Conservation (phyloP, 1,140 invertebrate genomes). For the Drosophila nikananu region DNA sequence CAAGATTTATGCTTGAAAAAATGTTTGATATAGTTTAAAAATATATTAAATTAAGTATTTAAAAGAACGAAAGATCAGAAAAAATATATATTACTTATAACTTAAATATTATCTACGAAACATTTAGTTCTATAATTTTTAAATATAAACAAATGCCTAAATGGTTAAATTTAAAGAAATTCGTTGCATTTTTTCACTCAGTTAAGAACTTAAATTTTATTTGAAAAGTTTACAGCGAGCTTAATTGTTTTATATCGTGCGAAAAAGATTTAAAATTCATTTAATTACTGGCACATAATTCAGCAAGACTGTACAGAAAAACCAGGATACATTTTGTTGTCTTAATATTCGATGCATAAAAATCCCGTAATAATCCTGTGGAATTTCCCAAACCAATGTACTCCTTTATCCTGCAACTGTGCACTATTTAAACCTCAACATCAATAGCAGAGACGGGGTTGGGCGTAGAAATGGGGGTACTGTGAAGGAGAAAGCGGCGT, state of each 20-base stretch:
- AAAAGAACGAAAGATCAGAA: too few species aligned
- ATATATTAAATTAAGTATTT: background rate
- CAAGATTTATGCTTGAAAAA: background rate
- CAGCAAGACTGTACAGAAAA: background rate
- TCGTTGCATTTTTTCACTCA: too few species aligned
- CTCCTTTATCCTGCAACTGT: conserved; percentile 3
- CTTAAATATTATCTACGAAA: too few species aligned
- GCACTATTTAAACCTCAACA: conserved; percentile 43
- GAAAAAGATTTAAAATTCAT: background rate
- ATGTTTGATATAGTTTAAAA: background rate
- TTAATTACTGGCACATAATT: background rate
- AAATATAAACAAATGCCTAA: too few species aligned
- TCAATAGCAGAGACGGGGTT: conserved; percentile 10
- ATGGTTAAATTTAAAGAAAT: too few species aligned
- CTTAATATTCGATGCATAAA: background rate
- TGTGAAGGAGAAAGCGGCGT: conserved; percentile 12
- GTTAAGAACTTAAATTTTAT: background rate
- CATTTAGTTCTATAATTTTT: too few species aligned
- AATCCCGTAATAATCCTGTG: conserved; percentile 1
- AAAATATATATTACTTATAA: too few species aligned
- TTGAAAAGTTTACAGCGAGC: background rate
- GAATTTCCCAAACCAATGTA: background rate
- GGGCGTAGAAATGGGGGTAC: too few species aligned
- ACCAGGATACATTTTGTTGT: background rate
- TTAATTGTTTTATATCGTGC: background rate